phyloP scores from a whole-genome alignment of 1,140 invertebrate species.

The Cepaea nemoralis region DNA sequence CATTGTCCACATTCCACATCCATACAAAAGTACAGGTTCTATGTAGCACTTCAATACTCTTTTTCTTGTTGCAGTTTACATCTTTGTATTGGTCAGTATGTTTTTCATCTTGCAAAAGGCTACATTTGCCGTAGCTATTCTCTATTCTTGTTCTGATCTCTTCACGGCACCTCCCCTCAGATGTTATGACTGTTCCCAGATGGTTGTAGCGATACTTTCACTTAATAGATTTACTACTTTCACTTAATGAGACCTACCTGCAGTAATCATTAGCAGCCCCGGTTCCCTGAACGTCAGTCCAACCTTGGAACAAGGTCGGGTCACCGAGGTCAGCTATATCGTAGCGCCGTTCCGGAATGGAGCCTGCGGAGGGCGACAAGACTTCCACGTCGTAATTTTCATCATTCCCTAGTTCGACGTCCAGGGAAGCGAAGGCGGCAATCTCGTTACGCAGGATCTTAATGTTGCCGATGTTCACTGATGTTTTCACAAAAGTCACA shows the following conservation, averaged over 20 bases:
- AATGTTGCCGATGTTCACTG: background rate
- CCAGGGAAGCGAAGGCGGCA: slow-evolving; percentile 38
- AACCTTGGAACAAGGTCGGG: slow-evolving; percentile 51
- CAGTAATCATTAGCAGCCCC: slow-evolving; percentile 61
- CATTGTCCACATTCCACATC: no score
- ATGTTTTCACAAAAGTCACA: background rate
- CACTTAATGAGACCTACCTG: slow-evolving; percentile 41
- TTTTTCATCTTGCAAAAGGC: no score
- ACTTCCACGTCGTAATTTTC: slow-evolving; percentile 45
- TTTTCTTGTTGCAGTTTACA: no score
- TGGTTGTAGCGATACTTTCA: no score
- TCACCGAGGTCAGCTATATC: slow-evolving; percentile 56
- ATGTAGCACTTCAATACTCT: no score
- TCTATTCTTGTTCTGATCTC: no score
- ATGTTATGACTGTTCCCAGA: no score
- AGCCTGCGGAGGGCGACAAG: slow-evolving; percentile 46
- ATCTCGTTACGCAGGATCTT: background rate
- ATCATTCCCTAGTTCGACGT: slow-evolving; percentile 46
- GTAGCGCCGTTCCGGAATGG: slow-evolving; percentile 49
- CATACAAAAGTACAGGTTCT: no score
- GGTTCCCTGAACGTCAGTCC: slow-evolving; percentile 57
- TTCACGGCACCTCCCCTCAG: no score
- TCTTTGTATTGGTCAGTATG: no score
- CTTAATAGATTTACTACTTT: no score
- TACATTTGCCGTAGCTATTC: no score